A percentile compares a stretch with the other conserved stretches of the same genome.
Conservation (phyloP, 2,797 vertebrate genomes). For the Gallinago stenura region DNA sequence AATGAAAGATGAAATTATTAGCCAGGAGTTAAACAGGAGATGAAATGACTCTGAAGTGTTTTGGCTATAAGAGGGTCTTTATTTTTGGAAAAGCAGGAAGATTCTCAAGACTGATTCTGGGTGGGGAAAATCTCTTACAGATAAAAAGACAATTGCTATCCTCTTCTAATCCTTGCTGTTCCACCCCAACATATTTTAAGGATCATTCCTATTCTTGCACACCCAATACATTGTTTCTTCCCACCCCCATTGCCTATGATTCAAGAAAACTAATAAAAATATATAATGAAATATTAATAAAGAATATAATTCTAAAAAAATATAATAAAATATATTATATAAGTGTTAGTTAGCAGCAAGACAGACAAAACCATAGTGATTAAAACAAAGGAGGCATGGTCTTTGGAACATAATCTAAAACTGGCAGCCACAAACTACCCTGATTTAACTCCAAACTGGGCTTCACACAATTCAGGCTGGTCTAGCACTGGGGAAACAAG, state of each 20-base stretch:
- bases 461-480: not conserved
- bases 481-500: not conserved
- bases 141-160: conserved; percentile 29
- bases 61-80: not conserved
- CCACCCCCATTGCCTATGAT: not conserved
- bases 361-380: not conserved
- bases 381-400: accelerated
- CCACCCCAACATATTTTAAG: conserved; percentile 29
- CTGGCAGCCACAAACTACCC: not conserved
- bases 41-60: conserved; percentile 59
- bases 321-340: not conserved
- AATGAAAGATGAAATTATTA: conserved; percentile 75
- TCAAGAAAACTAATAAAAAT: not conserved
- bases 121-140: not conserved
- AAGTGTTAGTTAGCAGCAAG: not conserved
- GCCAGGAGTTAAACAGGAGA: conserved; percentile 63
- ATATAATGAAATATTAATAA: not conserved
- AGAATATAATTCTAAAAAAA: not conserved
- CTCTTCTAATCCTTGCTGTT: not conserved
- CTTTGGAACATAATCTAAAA: not conserved
- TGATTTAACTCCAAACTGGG: not conserved
- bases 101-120: conserved; percentile 14
- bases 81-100: conserved; percentile 47
- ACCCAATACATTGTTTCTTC: not conserved
- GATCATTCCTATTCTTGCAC: not conserved